Conservation (phyloP, 2,113 vertebrate genomes). For the Zootoca vivipara region DNA sequence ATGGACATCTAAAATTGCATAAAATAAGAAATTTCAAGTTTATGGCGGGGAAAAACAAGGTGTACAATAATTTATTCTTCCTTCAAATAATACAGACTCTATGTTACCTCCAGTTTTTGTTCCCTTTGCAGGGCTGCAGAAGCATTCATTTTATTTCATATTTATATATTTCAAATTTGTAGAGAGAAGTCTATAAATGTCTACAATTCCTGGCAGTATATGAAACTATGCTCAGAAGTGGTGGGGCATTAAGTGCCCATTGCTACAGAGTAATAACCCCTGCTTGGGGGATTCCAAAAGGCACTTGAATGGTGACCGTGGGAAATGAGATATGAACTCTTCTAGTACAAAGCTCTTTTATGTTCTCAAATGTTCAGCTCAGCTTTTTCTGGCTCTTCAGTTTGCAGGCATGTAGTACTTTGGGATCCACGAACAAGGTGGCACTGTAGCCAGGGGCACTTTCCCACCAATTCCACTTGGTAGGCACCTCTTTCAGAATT, state of each 20-base stretch:
- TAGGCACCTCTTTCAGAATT: no score
- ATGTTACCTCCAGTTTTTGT: not conserved
- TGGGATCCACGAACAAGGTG: not conserved
- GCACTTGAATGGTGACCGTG: not conserved
- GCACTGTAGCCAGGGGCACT: no score
- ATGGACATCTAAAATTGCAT: slow-evolving; percentile 79
- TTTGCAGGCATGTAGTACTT: not conserved
- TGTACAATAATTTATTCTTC: slow-evolving; percentile 33
- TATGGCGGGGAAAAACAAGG: slow-evolving; percentile 28
- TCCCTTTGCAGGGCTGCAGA: not conserved
- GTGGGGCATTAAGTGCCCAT: not conserved
- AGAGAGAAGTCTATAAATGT: not conserved
- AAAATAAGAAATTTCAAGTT: slow-evolving; percentile 29
- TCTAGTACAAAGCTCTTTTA: not conserved
- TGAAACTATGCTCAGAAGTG: not conserved
- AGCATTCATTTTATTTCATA: not conserved
- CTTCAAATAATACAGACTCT: slow-evolving; percentile 5
- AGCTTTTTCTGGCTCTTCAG: not conserved
- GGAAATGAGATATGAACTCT: not conserved
- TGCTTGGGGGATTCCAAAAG: not conserved
- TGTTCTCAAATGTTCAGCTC: no score
- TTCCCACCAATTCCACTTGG: no score
- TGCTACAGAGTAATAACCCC: not conserved
- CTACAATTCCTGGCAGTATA: not conserved
- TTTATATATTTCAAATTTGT: not conserved